Conservation (phyloP, 2,797 vertebrate species). For the Iguana delicatissima region DNA sequence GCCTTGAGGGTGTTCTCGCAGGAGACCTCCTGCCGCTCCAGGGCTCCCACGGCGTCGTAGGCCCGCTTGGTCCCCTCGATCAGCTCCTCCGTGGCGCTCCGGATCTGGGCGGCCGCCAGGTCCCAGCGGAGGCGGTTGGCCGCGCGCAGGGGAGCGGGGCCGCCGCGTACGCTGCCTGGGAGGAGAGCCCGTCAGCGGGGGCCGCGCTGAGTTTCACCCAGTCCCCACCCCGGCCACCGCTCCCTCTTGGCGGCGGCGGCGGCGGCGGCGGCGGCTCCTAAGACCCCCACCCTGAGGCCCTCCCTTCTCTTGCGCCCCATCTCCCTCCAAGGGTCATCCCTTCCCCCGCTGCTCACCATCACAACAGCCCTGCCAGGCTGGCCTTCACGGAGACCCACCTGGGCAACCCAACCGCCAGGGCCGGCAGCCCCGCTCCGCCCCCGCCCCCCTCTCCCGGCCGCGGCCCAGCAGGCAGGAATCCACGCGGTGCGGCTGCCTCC, state of each 20-base stretch:
- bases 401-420: too few relatives aligned
- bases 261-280: too few relatives aligned
- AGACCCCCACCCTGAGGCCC: too few relatives aligned
- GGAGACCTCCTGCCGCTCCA: constrained; percentile 82
- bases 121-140: constrained; percentile 86
- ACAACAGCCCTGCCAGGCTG: too few relatives aligned
- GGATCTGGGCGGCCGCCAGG: constrained; percentile 86
- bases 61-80: constrained; percentile 88
- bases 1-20: constrained; percentile 91
- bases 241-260: too few relatives aligned
- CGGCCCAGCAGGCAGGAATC: too few relatives aligned
- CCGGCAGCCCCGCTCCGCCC: too few relatives aligned
- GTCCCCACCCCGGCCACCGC: not conserved
- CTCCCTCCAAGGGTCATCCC: not conserved
- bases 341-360: too few relatives aligned
- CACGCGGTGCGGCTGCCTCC: too few relatives aligned
- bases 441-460: too few relatives aligned
- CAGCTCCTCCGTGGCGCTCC: constrained; percentile 81
- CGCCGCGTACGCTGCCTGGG: not conserved
- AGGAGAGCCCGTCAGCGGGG: rapidly evolving
- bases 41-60: constrained; percentile 88
- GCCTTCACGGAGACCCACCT: too few relatives aligned
- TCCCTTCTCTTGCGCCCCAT: too few relatives aligned
- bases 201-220: not conserved
- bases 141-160: not conserved